Base-by-base conservation (phyloP, 2,113 vertebrate genomes). In the Phyllostomus hastatus region DNA sequence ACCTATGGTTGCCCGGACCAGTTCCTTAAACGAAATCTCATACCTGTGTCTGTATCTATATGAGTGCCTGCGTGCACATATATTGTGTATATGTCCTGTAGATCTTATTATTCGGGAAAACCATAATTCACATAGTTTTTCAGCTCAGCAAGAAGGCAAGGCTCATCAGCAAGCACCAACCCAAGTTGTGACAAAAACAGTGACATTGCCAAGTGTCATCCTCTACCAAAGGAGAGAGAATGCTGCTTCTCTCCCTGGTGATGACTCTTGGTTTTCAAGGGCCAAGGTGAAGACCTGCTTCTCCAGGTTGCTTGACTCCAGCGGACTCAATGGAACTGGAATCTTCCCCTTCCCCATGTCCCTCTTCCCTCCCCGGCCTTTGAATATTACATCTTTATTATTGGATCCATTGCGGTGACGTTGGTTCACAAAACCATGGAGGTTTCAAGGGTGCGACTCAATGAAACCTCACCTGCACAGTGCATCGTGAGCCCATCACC, bases 171-270 rank as follows among this genome's bases (percentile, higher is more conserved):
- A n/a, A 41, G 33, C 33, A 7, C 14, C 28, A 3, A 15, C 8
- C 7, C 41, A 3, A 10, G 12, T 7, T 16, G 9, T 33, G 38
- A 76, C 0, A 38, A 11, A 11, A 15, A 70, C 0, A 38, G 10
- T 1, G 20, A 10, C 5, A 38, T 17, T 1, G 16, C 11, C 33
- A 57, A 3, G 31, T 1, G 24, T 24, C 24, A 5, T 7, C 0
- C 20, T 31, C 15, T 50, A 14, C 10, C 7, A 8, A 16, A 7
- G n/a, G 17, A 54, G 12, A 75, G 2, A 54, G 0, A 9, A 31
- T 0, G 7, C 6, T 4, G 7, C 1, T 28, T 80, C 66, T 10
- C 6, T 72, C n/a, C 20, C 9, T 5, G 31, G 4, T 5, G 4
- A 67, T 8, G 2, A 43, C 15, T 59, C 48, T 64, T 31, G 2